Conservation (phyloP, 2,888 invertebrate genomes). For the Eustalomyia histrio region DNA sequence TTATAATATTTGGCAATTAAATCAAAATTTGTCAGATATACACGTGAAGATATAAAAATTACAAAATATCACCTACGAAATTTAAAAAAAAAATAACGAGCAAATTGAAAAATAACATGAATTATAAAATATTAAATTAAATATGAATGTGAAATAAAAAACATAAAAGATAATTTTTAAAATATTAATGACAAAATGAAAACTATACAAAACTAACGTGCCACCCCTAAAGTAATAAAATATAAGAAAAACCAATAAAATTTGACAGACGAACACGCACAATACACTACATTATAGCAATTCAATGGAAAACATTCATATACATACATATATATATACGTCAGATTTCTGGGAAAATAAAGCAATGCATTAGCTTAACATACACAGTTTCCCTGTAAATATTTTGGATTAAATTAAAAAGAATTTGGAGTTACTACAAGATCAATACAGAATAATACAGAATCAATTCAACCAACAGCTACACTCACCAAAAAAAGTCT, state of each 20-base stretch:
- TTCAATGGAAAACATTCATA: slow-evolving; percentile 1
- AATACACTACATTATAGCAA: not conserved
- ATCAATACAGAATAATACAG: no score
- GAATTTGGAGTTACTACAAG: no score
- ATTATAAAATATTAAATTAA: not conserved
- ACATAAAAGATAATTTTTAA: slow-evolving; percentile 4
- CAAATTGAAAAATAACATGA: slow-evolving; percentile 18
- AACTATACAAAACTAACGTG: slow-evolving; percentile 6
- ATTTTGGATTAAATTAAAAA: no score
- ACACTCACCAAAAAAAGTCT: no score
- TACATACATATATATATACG: not conserved
- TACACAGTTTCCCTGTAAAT: slow-evolving; percentile 10
- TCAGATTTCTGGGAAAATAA: not conserved
- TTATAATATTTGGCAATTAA: slow-evolving; percentile 18
- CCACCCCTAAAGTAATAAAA: slow-evolving; percentile 30
- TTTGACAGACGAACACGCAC: slow-evolving; percentile 21
- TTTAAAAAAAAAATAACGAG: not conserved
- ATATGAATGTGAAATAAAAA: slow-evolving; percentile 20
- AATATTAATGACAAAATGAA: not conserved
- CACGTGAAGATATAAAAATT: not conserved
- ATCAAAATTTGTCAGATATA: not conserved
- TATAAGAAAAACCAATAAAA: slow-evolving; percentile 36
- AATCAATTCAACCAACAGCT: no score
- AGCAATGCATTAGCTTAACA: not conserved
- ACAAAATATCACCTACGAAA: slow-evolving; percentile 13